Percentiles rank a stretch among this genome's conserved stretches.
These are phyloP conservation scores for Lasioglossum oenotherae DNA, from an alignment of 2,888 invertebrate genomes.

Conservation along the genomic window DNA sequence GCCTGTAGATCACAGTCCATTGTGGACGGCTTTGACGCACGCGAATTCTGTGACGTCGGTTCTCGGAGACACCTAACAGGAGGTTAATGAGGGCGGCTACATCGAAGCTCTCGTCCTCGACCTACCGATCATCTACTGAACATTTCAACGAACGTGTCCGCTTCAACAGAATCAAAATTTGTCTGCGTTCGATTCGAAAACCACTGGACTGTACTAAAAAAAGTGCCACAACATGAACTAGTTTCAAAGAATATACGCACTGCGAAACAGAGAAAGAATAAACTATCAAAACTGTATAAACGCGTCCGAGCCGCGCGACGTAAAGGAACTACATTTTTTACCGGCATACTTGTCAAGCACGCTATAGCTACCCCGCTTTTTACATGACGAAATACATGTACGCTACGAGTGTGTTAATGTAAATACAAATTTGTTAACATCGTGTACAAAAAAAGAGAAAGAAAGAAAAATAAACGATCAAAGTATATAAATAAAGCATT, in stretches of 20 bases:
- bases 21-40: constrained; percentile 93
- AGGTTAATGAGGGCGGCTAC: constrained; percentile 84
- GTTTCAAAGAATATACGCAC: background rate
- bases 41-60: constrained; percentile 86
- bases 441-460: constrained; percentile 57
- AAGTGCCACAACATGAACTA: constrained; percentile 13
- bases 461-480: constrained; percentile 1
- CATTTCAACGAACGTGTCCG: background rate
- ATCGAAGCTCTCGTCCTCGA: constrained; percentile 87
- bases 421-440: constrained; percentile 63
- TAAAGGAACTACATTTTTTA: constrained; percentile 50
- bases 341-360: constrained; percentile 22
- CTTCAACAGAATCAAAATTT: background rate
- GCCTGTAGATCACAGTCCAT: constrained; percentile 89
- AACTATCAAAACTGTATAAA: constrained; percentile 5
- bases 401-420: constrained; percentile 47
- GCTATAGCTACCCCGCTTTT: constrained; percentile 46
- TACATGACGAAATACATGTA: constrained; percentile 44
- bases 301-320: background rate
- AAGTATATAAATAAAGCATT: constrained; percentile 61
- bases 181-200: background rate
- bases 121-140: constrained; percentile 86
- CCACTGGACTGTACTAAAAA: background rate
- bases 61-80: constrained; percentile 86
- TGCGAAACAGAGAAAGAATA: background rate